Percentiles rank a stretch among this genome's conserved stretches.
phyloP scores from a whole-genome alignment of 2,888 invertebrate genomes.

The Andrena marginata region DNA sequence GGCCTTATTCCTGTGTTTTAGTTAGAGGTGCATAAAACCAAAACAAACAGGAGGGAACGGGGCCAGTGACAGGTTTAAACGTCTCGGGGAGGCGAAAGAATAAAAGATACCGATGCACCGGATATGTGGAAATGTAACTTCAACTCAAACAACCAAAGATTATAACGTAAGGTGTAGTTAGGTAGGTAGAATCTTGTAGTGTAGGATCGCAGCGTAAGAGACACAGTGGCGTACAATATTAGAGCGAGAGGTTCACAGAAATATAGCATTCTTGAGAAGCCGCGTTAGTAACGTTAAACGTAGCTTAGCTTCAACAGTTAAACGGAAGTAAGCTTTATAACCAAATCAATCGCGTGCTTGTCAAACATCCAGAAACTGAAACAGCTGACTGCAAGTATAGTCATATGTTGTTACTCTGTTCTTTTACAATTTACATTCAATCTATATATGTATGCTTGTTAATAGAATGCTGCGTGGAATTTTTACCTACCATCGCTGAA shows the following conservation, averaged over 20 bases:
- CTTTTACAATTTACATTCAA: background rate
- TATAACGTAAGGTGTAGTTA: conserved; percentile 29
- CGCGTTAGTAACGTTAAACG: background rate
- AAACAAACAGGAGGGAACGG: conserved; percentile 80
- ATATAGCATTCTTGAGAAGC: background rate
- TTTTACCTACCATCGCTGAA: conserved; percentile 91
- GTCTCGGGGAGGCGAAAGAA: conserved; percentile 59
- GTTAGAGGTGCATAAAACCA: conserved; percentile 81
- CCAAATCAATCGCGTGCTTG: background rate
- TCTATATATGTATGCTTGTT: background rate
- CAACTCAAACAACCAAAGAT: conserved; percentile 53
- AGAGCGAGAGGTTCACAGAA: background rate
- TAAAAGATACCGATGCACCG: conserved; percentile 57
- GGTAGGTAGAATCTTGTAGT: conserved; percentile 18
- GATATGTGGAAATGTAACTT: conserved; percentile 48
- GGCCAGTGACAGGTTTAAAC: conserved; percentile 50
- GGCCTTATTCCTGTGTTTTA: conserved; percentile 89
- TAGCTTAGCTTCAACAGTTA: background rate
- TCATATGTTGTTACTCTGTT: background rate
- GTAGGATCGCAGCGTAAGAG: conserved; percentile 18
- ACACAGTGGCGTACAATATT: background rate
- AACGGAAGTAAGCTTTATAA: background rate
- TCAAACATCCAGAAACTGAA: conserved; percentile 8
- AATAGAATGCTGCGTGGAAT: background rate
- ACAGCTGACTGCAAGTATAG: background rate